phyloP scores from a whole-genome alignment of 2,888 invertebrate species.

The Aquatica leii region DNA sequence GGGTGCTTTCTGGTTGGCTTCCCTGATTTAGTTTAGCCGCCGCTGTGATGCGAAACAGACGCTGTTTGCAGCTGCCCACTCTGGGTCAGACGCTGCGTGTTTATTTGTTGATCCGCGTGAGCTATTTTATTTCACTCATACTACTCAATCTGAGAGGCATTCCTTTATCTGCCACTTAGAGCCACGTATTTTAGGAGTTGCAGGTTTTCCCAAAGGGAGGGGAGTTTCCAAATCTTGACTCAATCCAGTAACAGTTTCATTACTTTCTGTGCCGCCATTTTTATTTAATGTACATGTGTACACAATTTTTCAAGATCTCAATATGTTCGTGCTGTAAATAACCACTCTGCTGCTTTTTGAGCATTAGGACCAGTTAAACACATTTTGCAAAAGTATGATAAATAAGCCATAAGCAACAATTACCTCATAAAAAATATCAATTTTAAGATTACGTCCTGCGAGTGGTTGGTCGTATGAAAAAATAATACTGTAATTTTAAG shows the following conservation, averaged over 20 bases:
- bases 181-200: no score
- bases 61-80: no score
- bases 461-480: slow-evolving; percentile 86
- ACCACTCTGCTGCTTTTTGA: slow-evolving; percentile 80
- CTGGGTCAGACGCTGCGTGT: no score
- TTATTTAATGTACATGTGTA: slow-evolving; percentile 85
- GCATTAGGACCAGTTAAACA: slow-evolving; percentile 87
- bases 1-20: no score
- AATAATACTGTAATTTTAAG: slow-evolving; percentile 81
- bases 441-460: slow-evolving; percentile 77
- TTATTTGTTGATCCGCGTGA: no score
- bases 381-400: slow-evolving; percentile 90
- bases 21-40: no score
- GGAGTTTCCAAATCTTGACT: slow-evolving; percentile 68
- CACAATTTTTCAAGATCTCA: slow-evolving; percentile 68
- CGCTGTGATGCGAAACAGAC: no score
- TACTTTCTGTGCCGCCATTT: slow-evolving; percentile 84
- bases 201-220: no score
- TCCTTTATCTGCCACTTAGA: no score
- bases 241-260: slow-evolving; percentile 76
- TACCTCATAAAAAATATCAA: slow-evolving; percentile 73
- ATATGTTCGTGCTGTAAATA: slow-evolving; percentile 83
- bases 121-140: no score
- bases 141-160: no score
- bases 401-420: slow-evolving; percentile 77